These are phyloP conservation scores for Oscheius sp. DNA, from an alignment of 2,888 invertebrate species.

Conservation along the genomic window DNA sequence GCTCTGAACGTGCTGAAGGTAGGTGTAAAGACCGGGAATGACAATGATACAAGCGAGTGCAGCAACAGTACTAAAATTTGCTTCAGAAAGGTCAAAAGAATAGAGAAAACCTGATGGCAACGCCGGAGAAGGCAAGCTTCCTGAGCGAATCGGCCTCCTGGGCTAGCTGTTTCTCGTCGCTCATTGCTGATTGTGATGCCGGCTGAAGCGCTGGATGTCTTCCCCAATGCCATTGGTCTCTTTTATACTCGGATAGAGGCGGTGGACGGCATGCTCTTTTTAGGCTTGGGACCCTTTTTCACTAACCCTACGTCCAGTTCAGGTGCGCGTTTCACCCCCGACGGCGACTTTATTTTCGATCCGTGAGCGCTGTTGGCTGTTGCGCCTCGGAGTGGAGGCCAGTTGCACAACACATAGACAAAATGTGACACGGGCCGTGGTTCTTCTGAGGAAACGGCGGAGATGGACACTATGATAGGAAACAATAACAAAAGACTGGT, in stretches of 20 bases:
- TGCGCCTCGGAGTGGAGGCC: not conserved
- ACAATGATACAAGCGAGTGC: slow-evolving; percentile 55
- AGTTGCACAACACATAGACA: slow-evolving; percentile 7
- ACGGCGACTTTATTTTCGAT: slow-evolving; percentile 34
- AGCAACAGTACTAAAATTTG: slow-evolving; percentile 48
- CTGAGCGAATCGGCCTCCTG: slow-evolving; percentile 34
- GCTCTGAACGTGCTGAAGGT: slow-evolving; percentile 57
- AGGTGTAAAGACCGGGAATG: slow-evolving; percentile 56
- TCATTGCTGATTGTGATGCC: slow-evolving; percentile 17
- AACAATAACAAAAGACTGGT: too few relatives aligned
- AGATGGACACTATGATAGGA: too few relatives aligned
- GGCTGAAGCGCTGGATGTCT: not conserved
- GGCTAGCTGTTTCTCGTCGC: slow-evolving; percentile 34
- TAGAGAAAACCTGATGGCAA: slow-evolving; percentile 35
- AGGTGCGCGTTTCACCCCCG: slow-evolving; percentile 30
- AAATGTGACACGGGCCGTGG: not conserved
- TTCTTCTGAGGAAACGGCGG: not conserved
- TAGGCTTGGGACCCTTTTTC: slow-evolving; percentile 8
- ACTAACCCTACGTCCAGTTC: slow-evolving; percentile 26
- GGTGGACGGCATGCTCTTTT: slow-evolving; percentile 28
- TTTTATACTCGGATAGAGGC: slow-evolving; percentile 18
- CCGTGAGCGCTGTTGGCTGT: slow-evolving; percentile 1
- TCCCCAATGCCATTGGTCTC: not conserved
- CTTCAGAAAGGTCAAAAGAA: not conserved
- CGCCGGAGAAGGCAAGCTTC: slow-evolving; percentile 34